Evolutionary conservation across 2,113 vertebrate species (phyloP).

Genomic region (Polypterus senegalus): DNA sequence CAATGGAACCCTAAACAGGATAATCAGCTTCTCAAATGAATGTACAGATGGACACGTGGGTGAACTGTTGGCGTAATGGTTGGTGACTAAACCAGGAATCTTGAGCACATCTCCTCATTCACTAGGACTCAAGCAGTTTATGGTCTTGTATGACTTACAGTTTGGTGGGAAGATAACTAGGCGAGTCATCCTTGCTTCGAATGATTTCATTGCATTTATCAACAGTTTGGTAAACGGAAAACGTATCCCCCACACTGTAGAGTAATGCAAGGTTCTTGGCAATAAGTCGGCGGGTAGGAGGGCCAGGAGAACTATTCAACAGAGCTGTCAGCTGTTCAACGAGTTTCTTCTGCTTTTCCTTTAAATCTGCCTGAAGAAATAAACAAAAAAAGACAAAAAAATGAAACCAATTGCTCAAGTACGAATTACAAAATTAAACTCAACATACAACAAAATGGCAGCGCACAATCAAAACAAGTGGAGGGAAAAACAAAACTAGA

Average conservation of each 20-base stretch:
- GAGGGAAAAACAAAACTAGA: too few species aligned
- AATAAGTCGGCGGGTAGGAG: constrained; percentile 70
- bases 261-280: constrained; percentile 72
- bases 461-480: too few species aligned
- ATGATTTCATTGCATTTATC: constrained; percentile 87
- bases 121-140: neutral
- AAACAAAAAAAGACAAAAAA: neutral
- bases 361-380: constrained; percentile 60
- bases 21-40: too few species aligned
- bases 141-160: constrained; percentile 59
- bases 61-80: too few species aligned
- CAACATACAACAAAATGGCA: too few species aligned
- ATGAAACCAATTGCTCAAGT: too few species aligned
- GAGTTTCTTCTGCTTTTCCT: constrained; percentile 70
- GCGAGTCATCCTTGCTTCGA: constrained; percentile 87
- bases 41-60: too few species aligned
- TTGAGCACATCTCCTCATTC: neutral
- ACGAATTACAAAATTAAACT: too few species aligned
- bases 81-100: neutral
- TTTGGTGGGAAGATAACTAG: constrained; percentile 79
- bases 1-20: too few species aligned
- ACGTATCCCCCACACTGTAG: constrained; percentile 71
- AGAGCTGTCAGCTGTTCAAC: constrained; percentile 67
- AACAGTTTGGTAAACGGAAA: constrained; percentile 67
- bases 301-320: constrained; percentile 73